Conservation (phyloP, 2,797 vertebrate species). For the Chiropotes sagulatus region DNA sequence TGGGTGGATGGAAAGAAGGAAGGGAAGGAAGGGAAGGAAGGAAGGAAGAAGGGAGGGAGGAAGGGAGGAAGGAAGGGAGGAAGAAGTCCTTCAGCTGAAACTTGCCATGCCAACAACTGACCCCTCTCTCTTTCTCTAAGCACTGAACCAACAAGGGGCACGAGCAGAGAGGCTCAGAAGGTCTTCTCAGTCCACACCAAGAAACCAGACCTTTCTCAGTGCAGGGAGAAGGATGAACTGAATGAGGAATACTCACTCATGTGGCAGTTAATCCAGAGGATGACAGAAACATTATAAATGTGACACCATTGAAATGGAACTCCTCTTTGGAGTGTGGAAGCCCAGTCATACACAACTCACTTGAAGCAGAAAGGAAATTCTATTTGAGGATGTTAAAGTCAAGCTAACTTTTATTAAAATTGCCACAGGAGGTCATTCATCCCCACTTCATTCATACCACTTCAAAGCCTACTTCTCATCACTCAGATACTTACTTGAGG, state of each 20-base stretch:
- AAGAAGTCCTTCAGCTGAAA: not conserved
- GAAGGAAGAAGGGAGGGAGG: too few species aligned
- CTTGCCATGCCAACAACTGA: not conserved
- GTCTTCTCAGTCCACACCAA: not conserved
- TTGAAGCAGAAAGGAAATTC: conserved; percentile 8
- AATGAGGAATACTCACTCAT: not conserved
- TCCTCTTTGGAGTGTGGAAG: not conserved
- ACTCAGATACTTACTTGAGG: not conserved
- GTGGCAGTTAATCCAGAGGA: not conserved
- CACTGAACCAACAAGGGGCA: not conserved
- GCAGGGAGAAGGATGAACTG: not conserved
- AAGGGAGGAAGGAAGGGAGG: too few species aligned
- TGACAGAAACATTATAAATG: not conserved
- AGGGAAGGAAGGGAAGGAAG: too few species aligned
- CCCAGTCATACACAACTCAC: not conserved
- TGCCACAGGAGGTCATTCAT: not conserved
- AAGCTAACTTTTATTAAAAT: conserved; percentile 8
- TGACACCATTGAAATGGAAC: not conserved
- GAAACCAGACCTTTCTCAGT: not conserved
- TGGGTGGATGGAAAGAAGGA: too few species aligned
- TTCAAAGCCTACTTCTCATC: not conserved
- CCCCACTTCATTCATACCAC: not conserved
- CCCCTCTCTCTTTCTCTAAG: not conserved
- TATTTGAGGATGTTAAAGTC: conserved; percentile 22
- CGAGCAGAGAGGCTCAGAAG: not conserved